phyloP scores from a whole-genome alignment of 2,797 vertebrate genomes.

The Sebastes wilsoni region DNA sequence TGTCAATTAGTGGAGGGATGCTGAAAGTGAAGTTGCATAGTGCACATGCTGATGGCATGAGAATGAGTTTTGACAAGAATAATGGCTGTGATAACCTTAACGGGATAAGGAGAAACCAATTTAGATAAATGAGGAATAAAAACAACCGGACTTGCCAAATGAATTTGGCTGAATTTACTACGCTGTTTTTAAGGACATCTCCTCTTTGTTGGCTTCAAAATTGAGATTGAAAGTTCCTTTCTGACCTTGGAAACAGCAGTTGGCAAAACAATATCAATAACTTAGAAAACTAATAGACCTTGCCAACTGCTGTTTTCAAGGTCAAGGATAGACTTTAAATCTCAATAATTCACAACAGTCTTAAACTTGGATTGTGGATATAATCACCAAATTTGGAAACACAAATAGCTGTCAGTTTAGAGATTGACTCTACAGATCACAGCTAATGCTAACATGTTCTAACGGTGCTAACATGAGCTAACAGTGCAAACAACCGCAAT shows the following conservation, averaged over 20 bases:
- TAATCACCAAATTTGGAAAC: background rate
- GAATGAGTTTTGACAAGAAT: background rate
- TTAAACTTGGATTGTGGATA: background rate
- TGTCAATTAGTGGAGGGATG: background rate
- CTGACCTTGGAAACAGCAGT: constrained; percentile 7
- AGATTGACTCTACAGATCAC: background rate
- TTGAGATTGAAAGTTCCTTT: background rate
- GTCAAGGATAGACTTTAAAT: background rate
- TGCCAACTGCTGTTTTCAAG: constrained; percentile 4
- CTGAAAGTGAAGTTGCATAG: background rate
- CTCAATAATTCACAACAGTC: background rate
- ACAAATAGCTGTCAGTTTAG: background rate
- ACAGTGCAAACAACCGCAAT: background rate
- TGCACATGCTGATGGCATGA: background rate
- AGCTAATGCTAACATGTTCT: background rate
- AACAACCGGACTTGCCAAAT: background rate
- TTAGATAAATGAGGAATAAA: background rate
- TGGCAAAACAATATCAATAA: constrained; percentile 2
- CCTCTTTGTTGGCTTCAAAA: background rate
- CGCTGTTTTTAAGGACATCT: background rate
- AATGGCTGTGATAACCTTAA: background rate
- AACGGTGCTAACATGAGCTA: background rate
- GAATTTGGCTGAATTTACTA: background rate
- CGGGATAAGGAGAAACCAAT: background rate
- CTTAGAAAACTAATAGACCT: background rate